A percentile compares a stretch with the other conserved stretches of the same genome.
phyloP scores from a whole-genome alignment of 2,113 vertebrate species.

The Zapornia atra region DNA sequence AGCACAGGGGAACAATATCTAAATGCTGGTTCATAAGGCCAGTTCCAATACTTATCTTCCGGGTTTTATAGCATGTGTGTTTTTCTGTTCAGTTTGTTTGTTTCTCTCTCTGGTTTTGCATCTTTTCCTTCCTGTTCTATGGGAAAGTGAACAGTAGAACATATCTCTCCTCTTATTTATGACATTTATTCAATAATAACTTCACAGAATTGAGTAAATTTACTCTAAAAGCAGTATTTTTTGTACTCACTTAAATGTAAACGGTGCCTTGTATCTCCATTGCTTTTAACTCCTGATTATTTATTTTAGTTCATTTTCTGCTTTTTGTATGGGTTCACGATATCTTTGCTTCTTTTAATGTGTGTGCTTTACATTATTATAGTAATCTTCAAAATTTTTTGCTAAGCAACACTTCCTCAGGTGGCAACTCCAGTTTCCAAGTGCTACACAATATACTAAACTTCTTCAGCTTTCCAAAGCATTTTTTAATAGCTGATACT shows the following conservation, averaged over 20 bases:
- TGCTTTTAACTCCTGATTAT: neutral
- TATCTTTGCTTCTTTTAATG: neutral
- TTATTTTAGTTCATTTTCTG: neutral
- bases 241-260: neutral
- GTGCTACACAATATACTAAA: neutral
- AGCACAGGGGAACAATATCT: neutral
- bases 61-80: fast-evolving
- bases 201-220: neutral
- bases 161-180: neutral
- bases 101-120: neutral
- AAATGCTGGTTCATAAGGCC: neutral
- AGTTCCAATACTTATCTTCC: neutral
- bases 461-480: neutral
- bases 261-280: neutral
- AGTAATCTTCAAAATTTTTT: neutral
- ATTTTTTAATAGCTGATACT: neutral
- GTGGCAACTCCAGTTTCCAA: neutral
- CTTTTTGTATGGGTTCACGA: neutral
- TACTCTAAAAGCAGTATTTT: neutral
- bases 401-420: neutral
- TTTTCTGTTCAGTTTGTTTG: neutral
- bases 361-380: neutral
- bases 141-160: neutral
- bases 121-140: neutral
- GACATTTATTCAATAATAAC: neutral